Conservation (phyloP, 1,140 invertebrate genomes). For the Micrasema longulum region DNA sequence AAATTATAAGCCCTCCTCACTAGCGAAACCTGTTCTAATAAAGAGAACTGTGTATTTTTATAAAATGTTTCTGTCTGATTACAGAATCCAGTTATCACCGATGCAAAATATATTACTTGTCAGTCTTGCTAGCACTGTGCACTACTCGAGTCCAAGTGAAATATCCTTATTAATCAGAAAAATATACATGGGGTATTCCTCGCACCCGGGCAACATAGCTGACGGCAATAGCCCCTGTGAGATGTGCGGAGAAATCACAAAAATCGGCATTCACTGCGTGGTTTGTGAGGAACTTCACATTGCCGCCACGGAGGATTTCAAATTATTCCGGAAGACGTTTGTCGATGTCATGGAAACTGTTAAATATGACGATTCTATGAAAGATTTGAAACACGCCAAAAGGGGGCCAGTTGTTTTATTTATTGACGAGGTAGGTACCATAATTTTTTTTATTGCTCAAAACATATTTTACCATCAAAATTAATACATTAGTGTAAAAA, state of each 20-base stretch:
- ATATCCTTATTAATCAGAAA: conserved; percentile 42
- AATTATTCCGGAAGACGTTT: conserved; percentile 63
- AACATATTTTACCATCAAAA: too few species aligned
- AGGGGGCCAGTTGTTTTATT: conserved; percentile 74
- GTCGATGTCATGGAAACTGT: conserved; percentile 61
- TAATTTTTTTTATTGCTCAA: conserved; percentile 24
- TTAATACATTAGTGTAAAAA: too few species aligned
- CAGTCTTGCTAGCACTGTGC: conserved; percentile 57
- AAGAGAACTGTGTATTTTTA: too few species aligned
- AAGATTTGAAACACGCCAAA: conserved; percentile 62
- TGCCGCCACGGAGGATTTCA: conserved; percentile 62
- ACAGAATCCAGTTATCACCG: conserved; percentile 44
- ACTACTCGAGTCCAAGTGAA: conserved; percentile 36
- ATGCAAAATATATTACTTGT: conserved; percentile 63
- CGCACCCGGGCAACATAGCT: too few species aligned
- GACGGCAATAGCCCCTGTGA: conserved; percentile 50
- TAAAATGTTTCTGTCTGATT: conserved; percentile 42
- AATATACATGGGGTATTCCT: conserved; percentile 46
- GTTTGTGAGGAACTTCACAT: conserved; percentile 67
- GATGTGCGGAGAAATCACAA: conserved; percentile 35
- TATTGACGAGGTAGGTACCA: conserved; percentile 76
- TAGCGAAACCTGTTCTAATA: too few species aligned
- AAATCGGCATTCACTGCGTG: conserved; percentile 64
- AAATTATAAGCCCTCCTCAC: too few species aligned
- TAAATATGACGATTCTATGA: conserved; percentile 59